Base-by-base conservation (phyloP, 2,888 invertebrate species). In the Nematopogon swammerdamellus region DNA sequence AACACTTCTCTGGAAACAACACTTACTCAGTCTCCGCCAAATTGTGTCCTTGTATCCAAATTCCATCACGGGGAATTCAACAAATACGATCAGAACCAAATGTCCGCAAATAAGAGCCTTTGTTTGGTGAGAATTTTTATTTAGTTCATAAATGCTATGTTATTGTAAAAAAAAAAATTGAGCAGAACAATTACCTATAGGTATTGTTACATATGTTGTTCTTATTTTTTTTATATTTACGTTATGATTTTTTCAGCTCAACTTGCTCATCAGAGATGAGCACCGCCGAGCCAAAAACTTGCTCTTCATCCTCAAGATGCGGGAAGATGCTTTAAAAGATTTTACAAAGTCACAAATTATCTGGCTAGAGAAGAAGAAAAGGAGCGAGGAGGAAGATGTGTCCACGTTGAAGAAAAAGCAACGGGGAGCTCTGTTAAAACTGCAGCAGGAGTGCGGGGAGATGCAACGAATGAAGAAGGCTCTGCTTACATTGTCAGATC, bases 371-470 rank as follows among this genome's bases (percentile, higher is more conserved):
- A 76, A 72, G 51, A 76, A 76, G 56, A 79, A 79, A 55, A 75
- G 70, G 50, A 73, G 72, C 42, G 75, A 75, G 2, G 74, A 74
- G 49, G 76, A 65, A 1, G 79, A 77, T 54, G 70, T 75, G 53
- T 68, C 79, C 1, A 71, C 83, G 8, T 75, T 87, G 16, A 84
- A 84, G 59, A 87, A 88, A 59, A 85, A 85, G 55, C 86, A 88
- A 61, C 73, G 87, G 45, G 86, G 85, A 1, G 72, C 88, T 16
- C 64, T 87, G 49, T 65, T 86, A 43, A 85, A 84, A 60, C 67
- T 87, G 29, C 83, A 87, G 52, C 84, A 86, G 60, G 86, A 87
- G 59, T 84, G 85, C 62, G 85, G 85, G 46, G 86, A 88, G 65
- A 85, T 88, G 75, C 82, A 83, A 59, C 76, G 84, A 59, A 79